Evolutionary conservation across 1,140 invertebrate genomes (phyloP), one percentile per base, ranked within the genome.

Genomic region (Steinernema feltiae): DNA sequence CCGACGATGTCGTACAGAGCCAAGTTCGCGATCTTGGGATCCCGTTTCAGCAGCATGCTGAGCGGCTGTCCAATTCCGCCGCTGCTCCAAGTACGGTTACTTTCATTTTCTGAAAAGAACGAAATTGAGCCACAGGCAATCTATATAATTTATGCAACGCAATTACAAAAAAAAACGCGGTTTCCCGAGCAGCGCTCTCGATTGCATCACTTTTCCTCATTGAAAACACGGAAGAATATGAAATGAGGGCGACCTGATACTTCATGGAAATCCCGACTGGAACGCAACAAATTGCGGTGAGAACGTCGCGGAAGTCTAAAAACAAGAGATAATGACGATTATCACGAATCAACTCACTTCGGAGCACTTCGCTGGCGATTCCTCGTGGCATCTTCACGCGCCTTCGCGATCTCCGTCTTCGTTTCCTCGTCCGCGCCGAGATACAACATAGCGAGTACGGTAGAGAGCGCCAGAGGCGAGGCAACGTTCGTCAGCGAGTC

Each of bases 1-100:
- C 97, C 92, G 0, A 94, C 94, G 87, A 99, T 92, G 90, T 99
- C 97, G 84, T 96, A 99, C 0, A 99, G 89, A 15, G 88, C 80
- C 2, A 85, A 75, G 35, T 83, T 48, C 1, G 82, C 84, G 53
- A 85, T 80, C 46, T 93, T 87, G 69, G 93, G 91, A 78, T 92
- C 94, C 82, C 93, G 90, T 88, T 99, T 99, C 73, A 99, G 87
- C n/a, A 99, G 90, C 46, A 99, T 89, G 12, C 94, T 93, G 81
- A 99, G 88, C 3, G 97, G 97, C 88, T 99, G 97, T 0, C 97
- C 97, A 88, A 99, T 99, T 69, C 97, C 97, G 78, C 97, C 97
- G 84, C 91, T 91, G 96, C 97, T 73, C 97, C 97, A 87, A 95
- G 90, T 48, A 99, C 94, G 73, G 94, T 92, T 24, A 99, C 97